These are phyloP conservation scores for Porphyrio hochstetteri DNA, from an alignment of 2,113 vertebrate species.

Conservation along the genomic window DNA sequence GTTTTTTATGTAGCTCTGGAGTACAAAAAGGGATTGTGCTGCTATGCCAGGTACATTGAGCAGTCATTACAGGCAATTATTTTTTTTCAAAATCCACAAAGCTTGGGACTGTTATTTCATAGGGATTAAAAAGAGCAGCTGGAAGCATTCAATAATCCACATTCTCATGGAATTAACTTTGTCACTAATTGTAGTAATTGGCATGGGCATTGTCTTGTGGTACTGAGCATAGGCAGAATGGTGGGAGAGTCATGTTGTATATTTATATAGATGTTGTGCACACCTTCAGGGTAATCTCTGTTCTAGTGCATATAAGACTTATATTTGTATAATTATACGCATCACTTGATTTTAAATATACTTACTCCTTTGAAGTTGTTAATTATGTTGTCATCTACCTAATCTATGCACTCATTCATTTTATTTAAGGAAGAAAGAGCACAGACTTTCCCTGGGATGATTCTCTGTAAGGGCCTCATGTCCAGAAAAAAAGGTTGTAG, in stretches of 20 bases:
- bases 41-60: not conserved
- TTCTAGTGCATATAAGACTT: not conserved
- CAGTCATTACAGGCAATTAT: not conserved
- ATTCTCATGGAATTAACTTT: not conserved
- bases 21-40: conserved; percentile 1
- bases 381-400: not conserved
- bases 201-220: not conserved
- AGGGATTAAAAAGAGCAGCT: not conserved
- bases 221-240: not conserved
- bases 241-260: not conserved
- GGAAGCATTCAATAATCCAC: not conserved
- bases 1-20: not conserved
- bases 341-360: not conserved
- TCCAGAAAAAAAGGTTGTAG: not conserved
- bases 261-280: not conserved
- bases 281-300: too few species aligned
- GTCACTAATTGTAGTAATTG: not conserved
- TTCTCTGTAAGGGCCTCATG: not conserved
- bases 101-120: not conserved
- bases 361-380: not conserved
- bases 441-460: not conserved
- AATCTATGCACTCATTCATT: not conserved
- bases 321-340: not conserved
- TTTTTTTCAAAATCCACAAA: not conserved
- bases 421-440: not conserved